Conservation (phyloP, 2,888 invertebrate genomes). For the Cenopis cana region DNA sequence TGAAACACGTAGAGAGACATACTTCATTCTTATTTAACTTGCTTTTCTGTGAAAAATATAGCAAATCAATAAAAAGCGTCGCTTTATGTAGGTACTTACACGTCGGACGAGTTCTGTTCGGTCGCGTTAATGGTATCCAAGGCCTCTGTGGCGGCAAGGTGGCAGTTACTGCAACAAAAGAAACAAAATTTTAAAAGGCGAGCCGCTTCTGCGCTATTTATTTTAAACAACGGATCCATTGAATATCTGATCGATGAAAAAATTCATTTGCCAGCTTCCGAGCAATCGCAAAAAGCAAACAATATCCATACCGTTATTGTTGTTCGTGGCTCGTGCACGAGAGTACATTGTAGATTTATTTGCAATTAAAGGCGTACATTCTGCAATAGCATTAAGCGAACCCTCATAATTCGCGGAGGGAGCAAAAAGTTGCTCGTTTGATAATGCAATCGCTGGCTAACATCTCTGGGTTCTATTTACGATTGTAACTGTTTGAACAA, state of each 20-base stretch:
- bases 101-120: constrained; percentile 94
- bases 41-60: neutral
- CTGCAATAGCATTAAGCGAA: constrained; percentile 47
- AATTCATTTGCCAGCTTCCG: constrained; percentile 52
- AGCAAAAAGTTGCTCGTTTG: constrained; percentile 52
- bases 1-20: neutral
- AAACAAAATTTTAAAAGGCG: constrained; percentile 50
- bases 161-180: constrained; percentile 92
- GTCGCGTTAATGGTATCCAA: constrained; percentile 96
- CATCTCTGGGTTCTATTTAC: constrained; percentile 52
- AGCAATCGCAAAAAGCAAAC: constrained; percentile 51
- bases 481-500: constrained; percentile 54
- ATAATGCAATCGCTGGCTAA: constrained; percentile 49
- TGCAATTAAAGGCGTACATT: constrained; percentile 45
- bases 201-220: constrained; percentile 32
- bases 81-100: constrained; percentile 90
- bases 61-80: neutral
- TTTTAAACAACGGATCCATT: constrained; percentile 48
- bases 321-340: constrained; percentile 51
- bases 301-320: constrained; percentile 54
- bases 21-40: no score
- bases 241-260: constrained; percentile 49
- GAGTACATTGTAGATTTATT: constrained; percentile 49
- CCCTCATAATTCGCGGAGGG: constrained; percentile 46
- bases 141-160: constrained; percentile 96